These are phyloP conservation scores for Camponotus fellah DNA, from an alignment of 2,888 invertebrate genomes.

Conservation along the genomic window DNA sequence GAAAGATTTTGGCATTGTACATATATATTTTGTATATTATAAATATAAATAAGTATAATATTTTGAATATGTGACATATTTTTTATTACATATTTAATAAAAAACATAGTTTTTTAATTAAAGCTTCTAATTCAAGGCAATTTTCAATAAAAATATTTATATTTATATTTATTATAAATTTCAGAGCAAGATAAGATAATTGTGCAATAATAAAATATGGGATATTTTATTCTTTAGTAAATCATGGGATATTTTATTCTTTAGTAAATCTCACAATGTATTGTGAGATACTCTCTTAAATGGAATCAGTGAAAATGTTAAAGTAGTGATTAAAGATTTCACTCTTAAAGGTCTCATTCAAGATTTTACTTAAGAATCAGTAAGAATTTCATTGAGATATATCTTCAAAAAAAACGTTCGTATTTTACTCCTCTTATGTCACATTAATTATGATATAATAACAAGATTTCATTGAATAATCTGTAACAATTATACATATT, in stretches of 20 bases:
- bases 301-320: not conserved
- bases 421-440: not conserved
- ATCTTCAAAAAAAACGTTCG: not conserved
- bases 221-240: not conserved
- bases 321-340: not conserved
- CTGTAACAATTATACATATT: not conserved
- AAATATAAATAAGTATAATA: not conserved
- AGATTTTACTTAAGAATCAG: not conserved
- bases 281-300: not conserved
- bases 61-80: not conserved
- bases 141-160: not conserved
- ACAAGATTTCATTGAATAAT: not conserved
- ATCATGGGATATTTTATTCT: not conserved
- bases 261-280: constrained; percentile 1
- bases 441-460: not conserved
- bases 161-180: not conserved
- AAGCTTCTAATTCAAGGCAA: not conserved
- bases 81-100: not conserved
- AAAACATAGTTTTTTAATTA: not conserved
- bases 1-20: not conserved
- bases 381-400: not conserved
- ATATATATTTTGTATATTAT: not conserved
- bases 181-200: not conserved
- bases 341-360: not conserved
- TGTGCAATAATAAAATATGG: not conserved